phyloP scores from a whole-genome alignment of 2,113 vertebrate species.

The Ramphastos sulfuratus region DNA sequence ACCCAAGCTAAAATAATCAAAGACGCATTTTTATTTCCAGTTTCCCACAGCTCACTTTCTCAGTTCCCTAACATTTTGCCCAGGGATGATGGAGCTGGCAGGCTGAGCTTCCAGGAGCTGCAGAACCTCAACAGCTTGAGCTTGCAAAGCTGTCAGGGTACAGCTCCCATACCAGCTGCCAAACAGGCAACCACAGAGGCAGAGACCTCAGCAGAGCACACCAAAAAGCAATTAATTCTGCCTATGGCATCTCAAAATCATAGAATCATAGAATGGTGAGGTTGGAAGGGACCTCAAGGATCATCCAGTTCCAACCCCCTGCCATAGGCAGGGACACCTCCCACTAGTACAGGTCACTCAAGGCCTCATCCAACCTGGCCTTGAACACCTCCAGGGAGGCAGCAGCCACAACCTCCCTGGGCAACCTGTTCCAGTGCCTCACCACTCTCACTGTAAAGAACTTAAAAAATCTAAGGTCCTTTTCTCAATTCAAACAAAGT shows the following conservation, averaged over 20 bases:
- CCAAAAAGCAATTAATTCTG: not conserved
- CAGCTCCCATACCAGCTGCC: not conserved
- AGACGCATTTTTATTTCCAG: not conserved
- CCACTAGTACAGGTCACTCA: no score
- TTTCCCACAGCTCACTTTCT: not conserved
- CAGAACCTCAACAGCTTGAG: not conserved
- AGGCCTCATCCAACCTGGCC: no score
- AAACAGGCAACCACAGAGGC: not conserved
- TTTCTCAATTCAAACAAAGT: not conserved
- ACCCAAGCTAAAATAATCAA: not conserved
- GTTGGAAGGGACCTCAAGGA: no score
- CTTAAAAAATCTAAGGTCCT: not conserved
- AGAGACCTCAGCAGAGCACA: not conserved
- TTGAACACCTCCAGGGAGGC: no score
- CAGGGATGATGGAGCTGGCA: not conserved
- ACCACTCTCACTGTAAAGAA: no score
- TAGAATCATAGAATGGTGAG: no score
- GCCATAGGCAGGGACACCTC: no score
- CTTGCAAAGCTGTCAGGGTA: not conserved
- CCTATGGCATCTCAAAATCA: not conserved
- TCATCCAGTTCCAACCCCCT: no score
- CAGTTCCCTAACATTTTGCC: not conserved
- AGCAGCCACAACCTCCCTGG: no score
- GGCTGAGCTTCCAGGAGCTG: not conserved
- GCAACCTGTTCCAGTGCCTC: no score